Evolutionary conservation across 1,140 invertebrate species (phyloP).

Genomic region (Pectinophora gossypiella): DNA sequence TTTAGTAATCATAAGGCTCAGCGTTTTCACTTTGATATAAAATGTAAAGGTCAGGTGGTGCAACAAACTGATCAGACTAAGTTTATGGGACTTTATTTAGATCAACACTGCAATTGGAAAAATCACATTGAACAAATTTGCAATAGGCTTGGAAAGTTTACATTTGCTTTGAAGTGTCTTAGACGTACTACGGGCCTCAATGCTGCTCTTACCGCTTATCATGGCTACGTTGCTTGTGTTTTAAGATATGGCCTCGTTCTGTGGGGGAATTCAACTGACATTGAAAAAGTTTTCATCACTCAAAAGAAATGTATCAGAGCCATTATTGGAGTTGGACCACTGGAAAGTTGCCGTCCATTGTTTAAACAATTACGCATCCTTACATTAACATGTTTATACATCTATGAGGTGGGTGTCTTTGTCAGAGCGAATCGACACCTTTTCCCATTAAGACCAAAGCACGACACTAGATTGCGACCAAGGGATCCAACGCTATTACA

Average conservation of each 20-base stretch:
- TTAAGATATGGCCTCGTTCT: neutral
- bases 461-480: no score
- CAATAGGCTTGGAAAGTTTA: neutral
- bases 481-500: no score
- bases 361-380: neutral
- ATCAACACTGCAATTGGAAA: neutral
- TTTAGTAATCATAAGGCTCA: no score
- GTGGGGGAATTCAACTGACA: neutral
- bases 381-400: no score
- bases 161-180: neutral
- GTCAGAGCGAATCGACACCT: no score
- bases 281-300: neutral
- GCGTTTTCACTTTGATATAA: no score
- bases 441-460: no score
- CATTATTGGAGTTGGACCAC: neutral
- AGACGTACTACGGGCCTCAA: neutral
- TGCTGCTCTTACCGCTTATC: neutral
- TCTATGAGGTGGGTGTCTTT: no score
- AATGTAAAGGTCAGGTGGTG: no score
- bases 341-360: neutral
- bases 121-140: neutral
- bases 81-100: neutral
- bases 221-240: neutral
- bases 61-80: no score
- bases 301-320: conserved; percentile 2